A percentile compares a stretch with the other conserved stretches of the same genome.
Conservation (phyloP, 2,113 vertebrate genomes). For the Odontesthes bonariensis region DNA sequence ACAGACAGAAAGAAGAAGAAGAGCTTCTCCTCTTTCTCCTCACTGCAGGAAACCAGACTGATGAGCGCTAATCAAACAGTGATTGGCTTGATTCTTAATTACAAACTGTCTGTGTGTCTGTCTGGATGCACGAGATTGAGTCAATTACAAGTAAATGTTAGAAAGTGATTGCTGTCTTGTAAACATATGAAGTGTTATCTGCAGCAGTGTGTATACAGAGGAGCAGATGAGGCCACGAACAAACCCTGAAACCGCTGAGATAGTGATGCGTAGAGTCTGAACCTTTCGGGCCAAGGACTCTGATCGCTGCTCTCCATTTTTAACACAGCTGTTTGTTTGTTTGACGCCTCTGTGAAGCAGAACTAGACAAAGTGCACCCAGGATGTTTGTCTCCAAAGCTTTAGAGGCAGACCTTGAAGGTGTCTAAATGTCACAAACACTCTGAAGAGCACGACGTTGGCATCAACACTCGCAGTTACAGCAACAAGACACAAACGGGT, state of each 20-base stretch:
- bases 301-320: too few species aligned
- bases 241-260: too few species aligned
- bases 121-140: constrained; percentile 8
- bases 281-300: too few species aligned
- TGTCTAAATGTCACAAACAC: too few species aligned
- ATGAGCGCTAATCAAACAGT: constrained; percentile 58
- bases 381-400: neutral
- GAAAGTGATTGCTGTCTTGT: neutral
- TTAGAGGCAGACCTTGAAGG: too few species aligned
- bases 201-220: neutral
- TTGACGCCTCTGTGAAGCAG: too few species aligned
- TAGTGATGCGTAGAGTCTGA: too few species aligned
- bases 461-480: neutral
- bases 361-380: too few species aligned
- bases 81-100: constrained; percentile 47
- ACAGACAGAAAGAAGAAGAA: constrained; percentile 34
- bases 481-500: constrained; percentile 12
- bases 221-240: neutral
- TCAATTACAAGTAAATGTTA: neutral
- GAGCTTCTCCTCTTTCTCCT: neutral
- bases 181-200: neutral
- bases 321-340: too few species aligned
- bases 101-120: neutral
- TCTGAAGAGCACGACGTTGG: too few species aligned
- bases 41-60: constrained; percentile 56